These are phyloP conservation scores for Hafferia zeledoni DNA, from an alignment of 2,797 vertebrate genomes.

Conservation along the genomic window DNA sequence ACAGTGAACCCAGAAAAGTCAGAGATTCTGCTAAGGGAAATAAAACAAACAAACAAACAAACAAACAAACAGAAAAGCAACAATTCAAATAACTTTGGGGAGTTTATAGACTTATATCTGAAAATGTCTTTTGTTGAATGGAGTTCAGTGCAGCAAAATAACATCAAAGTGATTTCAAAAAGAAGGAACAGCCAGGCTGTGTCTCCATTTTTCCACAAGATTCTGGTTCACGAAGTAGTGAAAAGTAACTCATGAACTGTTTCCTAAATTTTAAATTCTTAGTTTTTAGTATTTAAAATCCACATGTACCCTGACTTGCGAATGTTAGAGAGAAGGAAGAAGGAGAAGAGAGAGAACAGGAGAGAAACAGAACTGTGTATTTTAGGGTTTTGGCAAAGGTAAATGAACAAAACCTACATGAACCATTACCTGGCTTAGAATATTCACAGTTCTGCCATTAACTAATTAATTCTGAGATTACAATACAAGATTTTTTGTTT, in stretches of 20 bases:
- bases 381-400: neutral
- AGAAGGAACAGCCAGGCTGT: fast-evolving
- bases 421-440: neutral
- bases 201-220: neutral
- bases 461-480: neutral
- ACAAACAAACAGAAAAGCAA: neutral
- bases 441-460: neutral
- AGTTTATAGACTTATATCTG: neutral
- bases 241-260: neutral
- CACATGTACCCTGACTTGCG: neutral
- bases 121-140: neutral
- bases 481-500: neutral
- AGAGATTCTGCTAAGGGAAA: neutral
- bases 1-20: neutral
- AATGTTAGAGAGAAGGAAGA: neutral
- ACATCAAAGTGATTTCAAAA: neutral
- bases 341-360: neutral
- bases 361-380: neutral
- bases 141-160: neutral
- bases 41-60: neutral
- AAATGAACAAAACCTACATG: neutral
- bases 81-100: neutral
- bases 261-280: neutral
- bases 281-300: neutral
- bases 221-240: neutral